Evolutionary conservation across 2,888 invertebrate species (phyloP), one percentile per base, ranked within the genome.

Genomic region (Dasypogon diadema): DNA sequence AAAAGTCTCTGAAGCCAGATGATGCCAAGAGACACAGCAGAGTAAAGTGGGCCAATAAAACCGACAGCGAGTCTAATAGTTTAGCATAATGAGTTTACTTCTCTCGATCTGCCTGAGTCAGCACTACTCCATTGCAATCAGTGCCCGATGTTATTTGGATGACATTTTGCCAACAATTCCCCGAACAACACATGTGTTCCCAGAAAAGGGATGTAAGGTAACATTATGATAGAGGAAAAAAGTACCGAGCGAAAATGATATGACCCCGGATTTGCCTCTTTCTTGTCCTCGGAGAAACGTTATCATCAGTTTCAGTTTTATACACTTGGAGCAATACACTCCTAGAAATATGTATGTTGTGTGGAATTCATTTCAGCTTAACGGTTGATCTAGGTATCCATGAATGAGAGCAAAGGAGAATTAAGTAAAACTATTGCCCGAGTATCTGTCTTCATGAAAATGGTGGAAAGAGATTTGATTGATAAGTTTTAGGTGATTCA

Each of bases 41-140:
- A 18, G 70, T 10, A 30, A 54, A 26, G 70, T 51, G 70, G 30
- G 51, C 51, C 54, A 70, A 70, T 70, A 70, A 70, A 70, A 70
- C 54, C 51, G 54, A 54, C 54, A 70, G 54, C 21, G 34, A 34
- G 18, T 70, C 70, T 70, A 70, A 70, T 70, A 70, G 70, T 70
- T 70, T 70, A 70, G 70, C 70, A 70, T 70, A 70, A 70, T 70
- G 70, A 70, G 70, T 54, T 70, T 70, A 70, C 70, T 54, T 70
- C 54, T 30, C 54, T 30, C 54, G 12, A 18, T 21, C 30, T 30
- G 8, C 54, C 70, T 70, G 70, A 70, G 30, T 70, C 70, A 70
- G 70, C 70, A 70, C 18, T 12, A 46, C 54, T 54, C 70, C 22
- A 56, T 70, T 54, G 70, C 54, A 70, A 70, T 70, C 70, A 70